Evolutionary conservation across 2,113 vertebrate species (phyloP), one percentile per base, ranked within the genome.

Genomic region (Pongo abelii): DNA sequence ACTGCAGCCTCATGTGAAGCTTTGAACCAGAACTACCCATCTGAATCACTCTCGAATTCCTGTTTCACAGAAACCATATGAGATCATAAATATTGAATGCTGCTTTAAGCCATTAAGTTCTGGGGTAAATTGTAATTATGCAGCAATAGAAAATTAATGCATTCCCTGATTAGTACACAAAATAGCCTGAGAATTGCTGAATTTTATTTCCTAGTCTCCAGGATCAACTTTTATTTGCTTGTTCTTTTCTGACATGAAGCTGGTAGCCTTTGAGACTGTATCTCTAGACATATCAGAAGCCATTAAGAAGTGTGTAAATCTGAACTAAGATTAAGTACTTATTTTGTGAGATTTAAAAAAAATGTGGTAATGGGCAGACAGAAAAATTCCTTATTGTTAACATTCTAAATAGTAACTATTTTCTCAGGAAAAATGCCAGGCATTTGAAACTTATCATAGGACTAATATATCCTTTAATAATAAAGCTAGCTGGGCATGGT

Each of bases 331-430:
- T 9, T 84, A 94, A 94, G 32, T 35, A 48, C 43, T 80, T 95
- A 57, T 77, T 93, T 96, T 94, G 59, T 57, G 46, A 96, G 67
- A 91, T 95, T 96, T 95, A 23, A 93, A 91, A 40, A 84, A 81
- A 84, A 59, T 74, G 83, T 70, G n/a, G 48, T 96, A 90, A 95
- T 57, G 75, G 78, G 93, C 48, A 78, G 72, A 93, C 88, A 79
- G 93, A 93, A 97, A 98, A 96, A 96, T 70, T 2, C 46, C 50
- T 72, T 85, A 96, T 83, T 96, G 57, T 91, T 92, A 77, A n/a
- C 48, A 50, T 8, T 79, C 7, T 89, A 93, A 94, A 94, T n/a
- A 92, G 84, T 75, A 77, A 91, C 89, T 91, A 74, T 96, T 96
- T 97, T 92, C 38, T 96, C 25, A 72, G 95, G 80, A 87, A 52